Base-by-base conservation (phyloP, 2,797 vertebrate species). In the Jordanella pulchra region DNA sequence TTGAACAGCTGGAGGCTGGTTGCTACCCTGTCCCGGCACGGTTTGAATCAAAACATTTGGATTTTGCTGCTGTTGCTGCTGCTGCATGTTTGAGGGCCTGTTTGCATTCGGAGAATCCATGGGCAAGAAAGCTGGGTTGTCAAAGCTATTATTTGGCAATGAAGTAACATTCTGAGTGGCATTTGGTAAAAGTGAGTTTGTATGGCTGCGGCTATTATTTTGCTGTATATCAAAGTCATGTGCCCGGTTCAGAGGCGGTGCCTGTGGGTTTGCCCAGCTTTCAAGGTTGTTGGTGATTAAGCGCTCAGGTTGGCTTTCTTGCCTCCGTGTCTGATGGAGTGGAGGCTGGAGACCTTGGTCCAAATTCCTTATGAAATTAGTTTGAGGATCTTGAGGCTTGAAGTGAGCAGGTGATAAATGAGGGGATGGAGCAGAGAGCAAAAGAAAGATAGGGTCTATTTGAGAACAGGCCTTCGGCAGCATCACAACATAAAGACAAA, bases 1-100 rank as follows among this genome's bases (percentile, higher is more conserved):
- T 0, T 93, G 93, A 47, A 95, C 88, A 0, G 86, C 91, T 0
- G 90, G 76, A 1, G 47, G 85, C 74, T 80, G 84, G 10, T 71
- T 39, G 28, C 81, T 79, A 0, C 86, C 78, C 72, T 87, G 91
- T 3, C 73, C 47, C 0, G 65, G 3, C 1, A 92, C 89, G 0
- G 93, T 67, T 73, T 93, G 94, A 75, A 94, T 94, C 65, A 93
- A 42, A 50, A 94, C 80, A 81, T 91, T 92, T 0, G 93, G 89
- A 86, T 90, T 91, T 56, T 84, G 89, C 67, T 79, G 91, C 71
- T 76, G n/a, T n/a, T n/a, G 82, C 2, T 85, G 89, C 67, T 78
- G 91, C 70, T 74, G 82, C 1, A 72, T 30, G 80, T 78, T 87
- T 30, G 72, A 77, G 27, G 80, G 51, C 0, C 72, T 1, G 69